These are phyloP conservation scores for Carettochelys insculpta DNA, from an alignment of 2,113 vertebrate genomes.

Conservation along the genomic window DNA sequence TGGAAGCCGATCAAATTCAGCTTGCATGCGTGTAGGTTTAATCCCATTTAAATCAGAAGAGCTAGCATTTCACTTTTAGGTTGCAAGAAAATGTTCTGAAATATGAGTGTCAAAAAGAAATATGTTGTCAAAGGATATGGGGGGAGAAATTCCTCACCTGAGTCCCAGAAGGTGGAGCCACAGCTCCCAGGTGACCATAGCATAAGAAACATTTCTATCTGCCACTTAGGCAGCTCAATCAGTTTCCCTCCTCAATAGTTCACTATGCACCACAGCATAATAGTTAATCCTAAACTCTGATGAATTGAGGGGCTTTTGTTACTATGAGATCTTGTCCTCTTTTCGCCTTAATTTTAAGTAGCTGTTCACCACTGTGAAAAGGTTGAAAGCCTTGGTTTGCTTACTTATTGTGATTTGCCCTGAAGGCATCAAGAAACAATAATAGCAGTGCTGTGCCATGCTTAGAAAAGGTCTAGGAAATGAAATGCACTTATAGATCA, in stretches of 20 bases:
- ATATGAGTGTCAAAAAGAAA: not conserved
- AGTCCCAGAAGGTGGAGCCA: not conserved
- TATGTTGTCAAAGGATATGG: not conserved
- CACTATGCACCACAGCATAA: conserved; percentile 17
- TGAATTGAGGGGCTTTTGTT: conserved; percentile 29
- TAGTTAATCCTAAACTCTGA: conserved; percentile 9
- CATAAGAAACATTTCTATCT: not conserved
- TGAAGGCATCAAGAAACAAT: conserved; percentile 10
- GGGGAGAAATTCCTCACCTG: not conserved
- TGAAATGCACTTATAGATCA: not conserved
- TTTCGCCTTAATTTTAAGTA: conserved; percentile 1
- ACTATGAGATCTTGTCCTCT: conserved; percentile 25
- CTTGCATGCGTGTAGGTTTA: not conserved
- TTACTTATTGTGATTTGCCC: not conserved
- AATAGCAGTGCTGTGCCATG: not conserved
- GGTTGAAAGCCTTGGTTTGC: not conserved
- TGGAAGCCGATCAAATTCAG: not conserved
- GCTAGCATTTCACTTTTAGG: not conserved
- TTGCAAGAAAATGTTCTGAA: not conserved
- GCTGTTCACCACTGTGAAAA: conserved; percentile 1
- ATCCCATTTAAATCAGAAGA: not conserved
- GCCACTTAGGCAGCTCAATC: not conserved
- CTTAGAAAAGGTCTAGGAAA: not conserved
- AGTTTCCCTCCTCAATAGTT: not conserved
- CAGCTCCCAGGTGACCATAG: fast-evolving